Percentiles rank a stretch among this genome's conserved stretches.
Conservation (phyloP, 2,797 vertebrate genomes). For the Echiichthys vipera region DNA sequence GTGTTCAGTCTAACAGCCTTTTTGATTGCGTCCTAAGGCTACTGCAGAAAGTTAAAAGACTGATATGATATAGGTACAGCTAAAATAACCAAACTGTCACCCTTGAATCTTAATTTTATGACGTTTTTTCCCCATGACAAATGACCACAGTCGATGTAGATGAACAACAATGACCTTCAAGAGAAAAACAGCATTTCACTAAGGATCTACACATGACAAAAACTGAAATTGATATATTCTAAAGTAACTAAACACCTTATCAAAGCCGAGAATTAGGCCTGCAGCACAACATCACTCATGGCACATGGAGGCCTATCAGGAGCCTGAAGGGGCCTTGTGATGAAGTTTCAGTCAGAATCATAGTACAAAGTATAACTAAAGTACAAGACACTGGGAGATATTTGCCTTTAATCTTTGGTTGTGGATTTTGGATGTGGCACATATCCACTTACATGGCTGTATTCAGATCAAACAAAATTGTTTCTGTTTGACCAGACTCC, state of each 20-base stretch:
- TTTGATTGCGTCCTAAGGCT: conserved; percentile 37
- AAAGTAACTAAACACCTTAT: conserved; percentile 65
- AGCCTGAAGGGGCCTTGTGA: conserved; percentile 59
- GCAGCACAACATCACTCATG: conserved; percentile 63
- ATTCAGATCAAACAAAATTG: conserved; percentile 55
- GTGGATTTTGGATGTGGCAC: conserved; percentile 46
- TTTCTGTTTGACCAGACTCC: conserved; percentile 49
- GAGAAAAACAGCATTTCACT: conserved; percentile 29
- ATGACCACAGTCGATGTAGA: conserved; percentile 18
- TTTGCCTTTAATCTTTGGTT: conserved; percentile 54
- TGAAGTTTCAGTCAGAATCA: conserved; percentile 66
- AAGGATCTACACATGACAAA: conserved; percentile 37
- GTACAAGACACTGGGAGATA: conserved; percentile 53
- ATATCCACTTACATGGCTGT: conserved; percentile 51
- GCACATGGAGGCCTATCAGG: conserved; percentile 46
- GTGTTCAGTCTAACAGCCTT: conserved; percentile 12
- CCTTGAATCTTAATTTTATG: conserved; percentile 10
- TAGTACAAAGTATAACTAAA: conserved; percentile 53
- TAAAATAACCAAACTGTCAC: conserved; percentile 1
- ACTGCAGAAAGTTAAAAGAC: conserved; percentile 11
- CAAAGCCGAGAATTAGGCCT: conserved; percentile 71
- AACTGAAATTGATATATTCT: conserved; percentile 61
- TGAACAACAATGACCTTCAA: conserved; percentile 32
- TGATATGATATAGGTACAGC: conserved; percentile 11
- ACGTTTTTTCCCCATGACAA: conserved; percentile 26